phyloP scores from a whole-genome alignment of 2,797 vertebrate genomes.

The Thunnus albacares region DNA sequence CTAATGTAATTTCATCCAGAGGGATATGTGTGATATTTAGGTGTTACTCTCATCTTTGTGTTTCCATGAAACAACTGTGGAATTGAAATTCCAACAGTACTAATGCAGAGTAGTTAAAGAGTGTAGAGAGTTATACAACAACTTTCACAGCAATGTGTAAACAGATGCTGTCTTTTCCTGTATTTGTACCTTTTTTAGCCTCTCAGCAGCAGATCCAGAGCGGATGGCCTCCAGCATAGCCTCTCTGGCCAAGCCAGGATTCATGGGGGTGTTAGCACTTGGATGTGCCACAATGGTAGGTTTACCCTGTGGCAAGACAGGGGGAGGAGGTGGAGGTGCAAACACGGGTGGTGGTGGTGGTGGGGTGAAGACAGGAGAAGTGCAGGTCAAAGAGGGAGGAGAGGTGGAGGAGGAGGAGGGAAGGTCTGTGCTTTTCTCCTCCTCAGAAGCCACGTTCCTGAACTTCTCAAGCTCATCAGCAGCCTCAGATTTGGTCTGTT shows the following conservation, averaged over 20 bases:
- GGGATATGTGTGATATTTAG: slow-evolving; percentile 11
- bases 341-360: slow-evolving; percentile 41
- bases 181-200: slow-evolving; percentile 91
- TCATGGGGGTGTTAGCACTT: slow-evolving; percentile 50
- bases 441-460: slow-evolving; percentile 67
- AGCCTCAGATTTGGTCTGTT: slow-evolving; percentile 89
- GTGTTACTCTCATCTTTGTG: not conserved
- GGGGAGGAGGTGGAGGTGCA: slow-evolving; percentile 59
- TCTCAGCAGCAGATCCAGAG: slow-evolving; percentile 91
- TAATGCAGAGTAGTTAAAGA: slow-evolving; percentile 8
- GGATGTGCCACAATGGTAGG: slow-evolving; percentile 48
- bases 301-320: slow-evolving; percentile 59
- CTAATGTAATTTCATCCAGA: not conserved
- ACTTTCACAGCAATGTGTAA: not conserved
- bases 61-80: slow-evolving; percentile 15
- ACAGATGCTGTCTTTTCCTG: not conserved
- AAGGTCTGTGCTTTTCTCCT: slow-evolving; percentile 40
- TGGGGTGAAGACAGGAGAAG: slow-evolving; percentile 56
- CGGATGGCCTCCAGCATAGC: slow-evolving; percentile 95
- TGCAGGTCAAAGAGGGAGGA: slow-evolving; percentile 28
- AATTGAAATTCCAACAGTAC: not conserved
- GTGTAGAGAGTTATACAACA: not conserved
- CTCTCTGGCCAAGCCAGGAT: slow-evolving; percentile 83
- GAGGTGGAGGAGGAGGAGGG: slow-evolving; percentile 24
- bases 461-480: slow-evolving; percentile 88